phyloP scores from a whole-genome alignment of 1,140 invertebrate genomes.

The Drosophila parvula region DNA sequence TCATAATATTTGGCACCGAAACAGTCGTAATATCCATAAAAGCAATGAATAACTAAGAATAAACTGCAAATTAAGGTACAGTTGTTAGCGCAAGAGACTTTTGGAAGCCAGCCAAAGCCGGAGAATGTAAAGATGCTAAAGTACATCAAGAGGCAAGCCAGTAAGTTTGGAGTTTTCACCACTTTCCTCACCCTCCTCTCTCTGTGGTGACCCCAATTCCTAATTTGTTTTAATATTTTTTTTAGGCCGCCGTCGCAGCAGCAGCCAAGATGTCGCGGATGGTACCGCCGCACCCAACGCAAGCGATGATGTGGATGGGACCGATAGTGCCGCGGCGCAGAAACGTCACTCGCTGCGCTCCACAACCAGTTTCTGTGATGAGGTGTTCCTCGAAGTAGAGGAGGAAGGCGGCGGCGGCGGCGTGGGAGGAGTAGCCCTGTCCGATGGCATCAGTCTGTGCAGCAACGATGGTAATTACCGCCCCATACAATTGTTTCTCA shows the following conservation, averaged over 20 bases:
- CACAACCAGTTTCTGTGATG: constrained; percentile 83
- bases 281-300: constrained; percentile 31
- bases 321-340: constrained; percentile 41
- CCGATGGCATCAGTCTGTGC: constrained; percentile 63
- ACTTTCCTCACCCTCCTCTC: not conserved
- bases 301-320: constrained; percentile 53
- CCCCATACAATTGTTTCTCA: constrained; percentile 19
- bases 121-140: constrained; percentile 78
- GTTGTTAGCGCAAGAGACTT: constrained; percentile 3
- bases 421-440: constrained; percentile 42
- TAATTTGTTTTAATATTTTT: constrained; percentile 31
- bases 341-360: constrained; percentile 79
- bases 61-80: constrained; percentile 6
- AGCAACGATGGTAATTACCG: constrained; percentile 71
- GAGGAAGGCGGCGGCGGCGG: constrained; percentile 18
- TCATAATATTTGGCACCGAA: constrained; percentile 32
- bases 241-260: constrained; percentile 66
- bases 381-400: constrained; percentile 71
- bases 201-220: constrained; percentile 32
- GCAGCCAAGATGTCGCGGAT: constrained; percentile 55
- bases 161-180: constrained; percentile 54
- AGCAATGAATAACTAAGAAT: not conserved
- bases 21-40: constrained; percentile 13
- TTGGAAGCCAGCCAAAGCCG: constrained; percentile 19
- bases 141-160: constrained; percentile 80